phyloP scores from a whole-genome alignment of 1,140 invertebrate species.

The Drusus annulatus region DNA sequence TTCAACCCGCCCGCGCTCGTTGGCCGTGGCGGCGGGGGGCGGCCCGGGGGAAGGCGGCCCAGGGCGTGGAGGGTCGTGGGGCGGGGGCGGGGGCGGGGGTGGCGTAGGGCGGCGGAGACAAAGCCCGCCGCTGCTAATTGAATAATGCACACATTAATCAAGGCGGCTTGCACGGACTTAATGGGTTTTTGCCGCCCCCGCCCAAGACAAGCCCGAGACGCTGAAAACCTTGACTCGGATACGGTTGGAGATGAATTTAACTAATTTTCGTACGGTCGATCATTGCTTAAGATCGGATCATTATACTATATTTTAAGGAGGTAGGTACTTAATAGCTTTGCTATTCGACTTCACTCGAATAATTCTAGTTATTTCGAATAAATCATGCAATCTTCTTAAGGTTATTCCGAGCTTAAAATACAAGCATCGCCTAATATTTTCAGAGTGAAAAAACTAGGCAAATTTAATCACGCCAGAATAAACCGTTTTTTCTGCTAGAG shows the following conservation, averaged over 20 bases:
- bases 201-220: slow-evolving; percentile 39
- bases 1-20: slow-evolving; percentile 24
- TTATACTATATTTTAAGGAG: neutral
- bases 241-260: neutral
- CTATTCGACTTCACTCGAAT: no score
- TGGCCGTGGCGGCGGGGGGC: neutral
- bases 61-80: neutral
- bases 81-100: neutral
- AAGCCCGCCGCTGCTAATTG: slow-evolving; percentile 56
- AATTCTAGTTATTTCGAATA: no score
- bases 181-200: slow-evolving; percentile 55
- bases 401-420: no score
- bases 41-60: neutral
- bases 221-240: slow-evolving; percentile 30
- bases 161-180: slow-evolving; percentile 52
- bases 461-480: no score
- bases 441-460: no score
- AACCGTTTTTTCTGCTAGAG: no score
- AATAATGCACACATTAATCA: slow-evolving; percentile 59
- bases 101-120: slow-evolving; percentile 36
- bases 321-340: neutral
- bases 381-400: no score
- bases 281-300: neutral
- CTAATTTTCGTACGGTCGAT: neutral
- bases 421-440: no score